phyloP scores from a whole-genome alignment of 1,140 invertebrate species.

The Drosophila pseudoananassae region DNA sequence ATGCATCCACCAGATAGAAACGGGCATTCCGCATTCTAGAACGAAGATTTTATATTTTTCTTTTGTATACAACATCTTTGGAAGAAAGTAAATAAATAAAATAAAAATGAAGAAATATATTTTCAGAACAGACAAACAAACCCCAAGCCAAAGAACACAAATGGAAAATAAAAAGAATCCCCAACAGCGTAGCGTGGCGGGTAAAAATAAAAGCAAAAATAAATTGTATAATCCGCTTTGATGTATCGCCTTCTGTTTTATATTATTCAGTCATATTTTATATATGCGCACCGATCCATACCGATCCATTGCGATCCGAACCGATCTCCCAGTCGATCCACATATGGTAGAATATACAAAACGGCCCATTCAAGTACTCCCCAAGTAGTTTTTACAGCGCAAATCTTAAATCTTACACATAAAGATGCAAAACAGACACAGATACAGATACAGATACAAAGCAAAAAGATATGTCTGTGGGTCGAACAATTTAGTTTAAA shows the following conservation, averaged over 20 bases:
- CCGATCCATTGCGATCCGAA: slow-evolving; percentile 14
- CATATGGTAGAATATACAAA: slow-evolving; percentile 38
- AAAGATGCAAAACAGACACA: slow-evolving; percentile 41
- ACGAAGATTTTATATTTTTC: slow-evolving; percentile 29
- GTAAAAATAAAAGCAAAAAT: slow-evolving; percentile 73
- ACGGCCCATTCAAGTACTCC: slow-evolving; percentile 46
- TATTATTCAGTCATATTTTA: slow-evolving; percentile 78
- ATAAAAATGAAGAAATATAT: slow-evolving; percentile 77
- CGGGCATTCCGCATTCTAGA: slow-evolving; percentile 17
- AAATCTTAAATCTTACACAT: slow-evolving; percentile 46
- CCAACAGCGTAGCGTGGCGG: slow-evolving; percentile 40
- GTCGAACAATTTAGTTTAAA: slow-evolving; percentile 55
- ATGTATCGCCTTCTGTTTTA: slow-evolving; percentile 80
- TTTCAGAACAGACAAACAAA: slow-evolving; percentile 46
- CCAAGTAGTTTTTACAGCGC: slow-evolving; percentile 51
- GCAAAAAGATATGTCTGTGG: slow-evolving; percentile 24
- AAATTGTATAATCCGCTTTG: slow-evolving; percentile 80
- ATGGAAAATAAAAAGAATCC: slow-evolving; percentile 25
- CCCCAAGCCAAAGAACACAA: slow-evolving; percentile 40
- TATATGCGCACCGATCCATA: slow-evolving; percentile 39
- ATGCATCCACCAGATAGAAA: slow-evolving; percentile 51
- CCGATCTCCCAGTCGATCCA: slow-evolving; percentile 11
- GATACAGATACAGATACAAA: slow-evolving; percentile 20
- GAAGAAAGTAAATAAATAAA: slow-evolving; percentile 77
- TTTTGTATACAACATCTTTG: slow-evolving; percentile 54